Base-by-base conservation (phyloP, 2,888 invertebrate species). In the Carpatolechia fugitivella region DNA sequence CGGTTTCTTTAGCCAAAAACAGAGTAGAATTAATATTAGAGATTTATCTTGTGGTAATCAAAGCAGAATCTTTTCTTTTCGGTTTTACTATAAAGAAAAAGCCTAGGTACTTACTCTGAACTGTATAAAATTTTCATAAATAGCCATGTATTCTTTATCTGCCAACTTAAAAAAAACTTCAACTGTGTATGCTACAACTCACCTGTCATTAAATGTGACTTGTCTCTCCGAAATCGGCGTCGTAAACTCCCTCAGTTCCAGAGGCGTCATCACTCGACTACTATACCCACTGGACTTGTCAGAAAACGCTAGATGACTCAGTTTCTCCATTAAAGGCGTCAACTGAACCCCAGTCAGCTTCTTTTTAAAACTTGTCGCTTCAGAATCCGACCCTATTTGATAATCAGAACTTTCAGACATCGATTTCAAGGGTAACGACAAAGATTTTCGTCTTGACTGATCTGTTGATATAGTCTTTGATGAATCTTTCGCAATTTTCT, bases 261-360 rank as follows among this genome's bases (percentile, higher is more conserved):
- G 77, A 0, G 95, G 94, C 0, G 94, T 94, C 63, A 93, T 92
- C 40, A 94, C 94, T 63, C 93, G 88, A 68, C 93, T 94, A 64
- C 93, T 93, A 71, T 94, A 94, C 0, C 93, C 93, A 57, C 93
- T 93, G 0, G 93, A 93, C 62, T 92, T 91, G 62, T 94, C 94
- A 55, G 91, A 93, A 62, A 93, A 91, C 0, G 95, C 95, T 56
- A 96, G 75, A 49, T 95, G 91, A 62, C 95, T 95, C 40, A 96
- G 75, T 73, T 96, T 96, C 30, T 95, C 95, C 95, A 96, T 95
- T 0, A 96, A 74, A 0, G 96, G 96, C 0, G 96, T 96, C 50
- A 96, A 71, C 57, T 95, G 95, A 0, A 95, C 92, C 0, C 95
- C 94, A 8, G 92, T 92, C 31, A 93, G 62, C 61, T 92, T 93